Conservation (phyloP, 2,888 invertebrate genomes). For the Yponomeuta sedellus region DNA sequence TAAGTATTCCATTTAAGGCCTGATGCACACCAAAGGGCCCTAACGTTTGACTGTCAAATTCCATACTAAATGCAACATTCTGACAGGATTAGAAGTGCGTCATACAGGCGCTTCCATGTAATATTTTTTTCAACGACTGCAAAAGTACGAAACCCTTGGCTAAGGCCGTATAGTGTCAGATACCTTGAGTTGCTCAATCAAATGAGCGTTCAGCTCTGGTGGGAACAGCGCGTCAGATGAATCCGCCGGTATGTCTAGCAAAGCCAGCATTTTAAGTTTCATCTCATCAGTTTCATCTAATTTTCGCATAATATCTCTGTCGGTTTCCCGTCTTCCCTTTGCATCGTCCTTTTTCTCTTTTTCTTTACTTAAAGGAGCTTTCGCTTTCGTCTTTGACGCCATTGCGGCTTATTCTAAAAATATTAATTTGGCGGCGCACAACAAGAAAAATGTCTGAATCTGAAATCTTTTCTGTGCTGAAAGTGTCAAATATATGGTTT, state of each 20-base stretch:
- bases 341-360: slow-evolving; percentile 42
- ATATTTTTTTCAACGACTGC: too few species aligned
- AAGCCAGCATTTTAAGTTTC: slow-evolving; percentile 64
- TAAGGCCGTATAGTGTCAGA: too few species aligned
- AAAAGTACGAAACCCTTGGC: too few species aligned
- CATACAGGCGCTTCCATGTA: too few species aligned
- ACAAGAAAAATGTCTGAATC: not conserved
- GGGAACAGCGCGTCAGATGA: slow-evolving; percentile 73
- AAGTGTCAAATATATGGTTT: not conserved
- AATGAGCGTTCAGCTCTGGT: slow-evolving; percentile 77
- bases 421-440: not conserved
- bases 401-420: not conserved
- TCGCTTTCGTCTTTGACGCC: slow-evolving; percentile 1
- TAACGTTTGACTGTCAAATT: too few species aligned
- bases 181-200: slow-evolving; percentile 78
- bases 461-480: not conserved
- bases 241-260: slow-evolving; percentile 46
- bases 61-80: too few species aligned
- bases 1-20: too few species aligned
- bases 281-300: slow-evolving; percentile 71
- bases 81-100: too few species aligned
- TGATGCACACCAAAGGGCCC: too few species aligned
- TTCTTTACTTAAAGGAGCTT: not conserved
- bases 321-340: not conserved
- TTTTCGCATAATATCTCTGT: slow-evolving; percentile 47